Evolutionary conservation across 2,888 invertebrate genomes (phyloP), one percentile per base, ranked within the genome.

Genomic region (Mythimna loreyi): DNA sequence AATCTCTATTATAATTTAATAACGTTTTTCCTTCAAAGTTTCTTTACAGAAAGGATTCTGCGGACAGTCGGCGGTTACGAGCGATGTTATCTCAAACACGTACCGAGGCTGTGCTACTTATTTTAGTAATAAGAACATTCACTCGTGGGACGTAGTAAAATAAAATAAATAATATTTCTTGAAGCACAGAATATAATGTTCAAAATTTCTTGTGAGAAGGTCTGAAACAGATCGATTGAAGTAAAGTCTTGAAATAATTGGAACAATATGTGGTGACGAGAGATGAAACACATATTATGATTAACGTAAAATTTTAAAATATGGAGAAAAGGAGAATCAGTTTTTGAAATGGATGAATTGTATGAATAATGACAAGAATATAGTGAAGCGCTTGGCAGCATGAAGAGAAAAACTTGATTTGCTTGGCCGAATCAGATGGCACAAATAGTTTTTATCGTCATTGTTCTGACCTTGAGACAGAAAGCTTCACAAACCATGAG

Each of bases 11-110:
- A 80, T 75, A 75, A 69, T 64, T 65, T 77, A 70, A 80, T 70
- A 77, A 80, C 43, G 43, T 60, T 75, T 67, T 80, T 65, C 76
- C 55, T 64, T 47, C n/a, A 61, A 62, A 80, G 58, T 77, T 70
- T 69, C 50, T 75, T 69, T 69, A 55, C 36, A 64, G 64, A 75
- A 75, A 65, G 70, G 70, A 75, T 75, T 80, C 58, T 50, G 58
- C 53, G 61, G 64, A 40, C 61, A 59, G 53, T 36, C 43, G 47
- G 70, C 33, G 43, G 53, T 23, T 60, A 63, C 28, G 30, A 23
- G 9, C 19, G 70, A 80, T 75, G 55, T 49, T 70, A 77, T 77
- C 77, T 55, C 6, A 9, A 64, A 80, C 80, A 75, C 70, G 80
- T 80, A 47, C 28, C 59, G 52, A 21, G 57, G 43, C 25, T 53